These are phyloP conservation scores for Oryzias curvinotus DNA, from an alignment of 2,113 vertebrate species.

Conservation along the genomic window DNA sequence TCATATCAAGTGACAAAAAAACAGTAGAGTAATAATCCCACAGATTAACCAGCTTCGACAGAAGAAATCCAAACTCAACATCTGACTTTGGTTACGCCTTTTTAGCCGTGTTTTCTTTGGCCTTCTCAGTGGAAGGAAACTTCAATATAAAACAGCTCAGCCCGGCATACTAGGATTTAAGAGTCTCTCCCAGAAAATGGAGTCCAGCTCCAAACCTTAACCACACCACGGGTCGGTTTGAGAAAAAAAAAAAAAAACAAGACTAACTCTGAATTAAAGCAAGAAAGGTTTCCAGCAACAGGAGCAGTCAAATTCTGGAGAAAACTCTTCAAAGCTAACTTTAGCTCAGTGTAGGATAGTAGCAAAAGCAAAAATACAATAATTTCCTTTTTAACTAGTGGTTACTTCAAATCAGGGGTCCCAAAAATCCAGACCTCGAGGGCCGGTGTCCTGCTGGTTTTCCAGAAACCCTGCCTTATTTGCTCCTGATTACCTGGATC, in stretches of 20 bases:
- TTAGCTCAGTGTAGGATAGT: conserved; percentile 1
- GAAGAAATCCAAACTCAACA: background rate
- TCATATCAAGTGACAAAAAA: background rate
- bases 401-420: no score
- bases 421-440: no score
- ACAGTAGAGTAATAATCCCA: conserved; percentile 1
- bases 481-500: no score
- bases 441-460: no score
- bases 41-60: conserved; percentile 1
- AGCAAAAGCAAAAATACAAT: background rate
- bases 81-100: background rate
- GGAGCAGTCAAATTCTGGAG: conserved; percentile 10
- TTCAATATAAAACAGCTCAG: conserved; percentile 21
- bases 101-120: background rate
- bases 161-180: conserved; percentile 27
- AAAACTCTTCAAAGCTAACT: background rate
- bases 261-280: conserved; percentile 4
- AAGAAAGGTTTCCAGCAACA: conserved; percentile 30
- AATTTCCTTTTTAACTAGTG: no score
- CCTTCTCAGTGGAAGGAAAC: conserved; percentile 22
- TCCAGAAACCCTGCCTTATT: no score
- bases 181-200: conserved; percentile 57
- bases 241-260: conserved; percentile 6
- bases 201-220: conserved; percentile 69
- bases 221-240: conserved; percentile 53